Base-by-base conservation (phyloP, 2,888 invertebrate genomes). In the Diabrotica balteata region DNA sequence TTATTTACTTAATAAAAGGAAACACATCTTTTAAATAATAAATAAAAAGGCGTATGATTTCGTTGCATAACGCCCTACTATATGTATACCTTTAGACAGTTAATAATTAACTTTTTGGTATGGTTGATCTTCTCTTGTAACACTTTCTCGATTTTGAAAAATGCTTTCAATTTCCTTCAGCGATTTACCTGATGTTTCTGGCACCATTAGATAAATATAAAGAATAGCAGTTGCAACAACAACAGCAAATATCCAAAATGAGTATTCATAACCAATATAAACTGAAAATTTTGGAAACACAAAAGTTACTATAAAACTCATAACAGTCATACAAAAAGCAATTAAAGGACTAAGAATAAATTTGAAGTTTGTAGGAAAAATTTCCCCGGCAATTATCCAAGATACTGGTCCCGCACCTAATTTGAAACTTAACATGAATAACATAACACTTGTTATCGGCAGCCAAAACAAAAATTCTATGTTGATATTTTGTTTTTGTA, bases 301-400 rank as follows among this genome's bases (percentile, higher is more conserved):
- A 32, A 74, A 53, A 7, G 73, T 69, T 11, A 74, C 61, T 4
- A 69, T 8, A 43, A 73, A 74, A 46, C 63, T 66, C 17, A 68
- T 64, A 6, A 63, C 10, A 11, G 70, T 65, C 64, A 69, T 69
- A 47, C 43, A 46, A 32, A 69, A 66, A 1, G 72, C 64, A n/a
- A 64, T 64, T 8, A 72, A 45, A 7, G 69, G 63, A 57, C 63
- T 68, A 8, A 92, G 92, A 42, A 88, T 85, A 0, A 91, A 89
- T 82, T 93, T 93, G 2, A 93, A 90, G 73, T 92, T 90, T 0
- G 90, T 84, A 45, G 95, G 90, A 82, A 95, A 90, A 82, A 95
- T 88, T 82, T 95, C 95, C 0, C 92, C 90, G 86, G 93, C 89
- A 50, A 94, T 89, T 0, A 93, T 91, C 93, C 94, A 94, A 0